A percentile compares a stretch with the other conserved stretches of the same genome.
phyloP scores from a whole-genome alignment of 1,140 invertebrate species.

The Megalopta genalis region DNA sequence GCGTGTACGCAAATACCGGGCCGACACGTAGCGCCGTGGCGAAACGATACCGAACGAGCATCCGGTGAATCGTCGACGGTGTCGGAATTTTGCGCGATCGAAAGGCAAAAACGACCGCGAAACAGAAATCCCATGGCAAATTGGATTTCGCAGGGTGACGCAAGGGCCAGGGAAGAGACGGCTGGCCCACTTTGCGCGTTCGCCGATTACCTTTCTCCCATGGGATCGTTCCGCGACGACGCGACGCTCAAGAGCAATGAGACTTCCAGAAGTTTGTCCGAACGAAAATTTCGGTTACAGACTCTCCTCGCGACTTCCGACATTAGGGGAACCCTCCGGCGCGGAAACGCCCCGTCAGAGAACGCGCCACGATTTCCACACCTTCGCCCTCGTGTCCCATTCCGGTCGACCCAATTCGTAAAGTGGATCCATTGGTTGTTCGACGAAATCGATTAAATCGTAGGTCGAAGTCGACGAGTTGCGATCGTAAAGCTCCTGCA shows the following conservation, averaged over 20 bases:
- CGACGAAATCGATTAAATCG: too few species aligned
- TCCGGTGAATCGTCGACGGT: too few species aligned
- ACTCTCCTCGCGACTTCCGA: not conserved
- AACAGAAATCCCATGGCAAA: slow-evolving; percentile 46
- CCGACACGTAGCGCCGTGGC: too few species aligned
- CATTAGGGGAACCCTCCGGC: not conserved
- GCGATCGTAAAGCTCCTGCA: not conserved
- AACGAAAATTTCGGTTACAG: not conserved
- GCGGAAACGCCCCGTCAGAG: not conserved
- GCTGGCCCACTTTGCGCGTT: slow-evolving; percentile 6
- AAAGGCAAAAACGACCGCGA: not conserved
- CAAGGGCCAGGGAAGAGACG: not conserved
- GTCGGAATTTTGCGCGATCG: not conserved
- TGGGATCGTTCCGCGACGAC: slow-evolving; percentile 1
- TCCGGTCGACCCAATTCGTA: slow-evolving; percentile 26
- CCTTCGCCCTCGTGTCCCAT: not conserved
- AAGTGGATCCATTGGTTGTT: slow-evolving; percentile 20
- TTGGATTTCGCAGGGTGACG: slow-evolving; percentile 49
- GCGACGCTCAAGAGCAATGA: not conserved
- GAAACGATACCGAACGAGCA: too few species aligned
- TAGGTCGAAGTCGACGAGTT: not conserved
- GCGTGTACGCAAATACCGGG: not conserved
- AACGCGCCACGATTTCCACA: not conserved
- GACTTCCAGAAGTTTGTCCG: not conserved
- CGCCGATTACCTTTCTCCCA: not conserved